Evolutionary conservation across 2,797 vertebrate species (phyloP).

Genomic region (Sebastiscus tertius): DNA sequence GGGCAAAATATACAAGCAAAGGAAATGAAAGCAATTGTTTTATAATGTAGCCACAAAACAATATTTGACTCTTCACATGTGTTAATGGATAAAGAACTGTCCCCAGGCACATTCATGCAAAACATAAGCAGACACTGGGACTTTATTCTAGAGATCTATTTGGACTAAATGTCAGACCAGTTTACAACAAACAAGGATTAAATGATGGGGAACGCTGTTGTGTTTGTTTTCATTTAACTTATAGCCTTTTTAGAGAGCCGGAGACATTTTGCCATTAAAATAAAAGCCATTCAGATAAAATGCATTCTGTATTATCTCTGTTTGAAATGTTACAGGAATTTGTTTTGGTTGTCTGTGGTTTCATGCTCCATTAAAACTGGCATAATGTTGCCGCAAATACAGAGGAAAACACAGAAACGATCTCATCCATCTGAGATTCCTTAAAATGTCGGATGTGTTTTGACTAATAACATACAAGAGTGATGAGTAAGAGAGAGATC

Average conservation of each 20-base stretch:
- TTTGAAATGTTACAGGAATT: conserved; percentile 19
- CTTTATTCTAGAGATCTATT: conserved; percentile 51
- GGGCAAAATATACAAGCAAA: conserved; percentile 49
- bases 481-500: background rate
- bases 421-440: background rate
- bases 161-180: conserved; percentile 39
- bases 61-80: conserved; percentile 59
- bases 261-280: conserved; percentile 6
- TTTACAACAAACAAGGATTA: conserved; percentile 40
- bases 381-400: background rate
- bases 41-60: conserved; percentile 73
- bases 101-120: conserved; percentile 56
- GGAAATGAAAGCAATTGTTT: conserved; percentile 76
- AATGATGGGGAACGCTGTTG: conserved; percentile 35
- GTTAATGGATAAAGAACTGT: conserved; percentile 62
- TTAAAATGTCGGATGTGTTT: conserved; percentile 3
- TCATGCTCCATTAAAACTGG: background rate
- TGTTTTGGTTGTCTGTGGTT: conserved; percentile 5
- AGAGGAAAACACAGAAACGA: conserved; percentile 6
- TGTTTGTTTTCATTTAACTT: conserved; percentile 49
- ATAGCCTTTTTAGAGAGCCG: conserved; percentile 13
- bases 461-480: background rate
- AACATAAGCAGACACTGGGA: conserved; percentile 17
- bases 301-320: background rate
- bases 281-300: conserved; percentile 12